Base-by-base conservation (phyloP, 2,888 invertebrate genomes). In the Sthenelais limicola region DNA sequence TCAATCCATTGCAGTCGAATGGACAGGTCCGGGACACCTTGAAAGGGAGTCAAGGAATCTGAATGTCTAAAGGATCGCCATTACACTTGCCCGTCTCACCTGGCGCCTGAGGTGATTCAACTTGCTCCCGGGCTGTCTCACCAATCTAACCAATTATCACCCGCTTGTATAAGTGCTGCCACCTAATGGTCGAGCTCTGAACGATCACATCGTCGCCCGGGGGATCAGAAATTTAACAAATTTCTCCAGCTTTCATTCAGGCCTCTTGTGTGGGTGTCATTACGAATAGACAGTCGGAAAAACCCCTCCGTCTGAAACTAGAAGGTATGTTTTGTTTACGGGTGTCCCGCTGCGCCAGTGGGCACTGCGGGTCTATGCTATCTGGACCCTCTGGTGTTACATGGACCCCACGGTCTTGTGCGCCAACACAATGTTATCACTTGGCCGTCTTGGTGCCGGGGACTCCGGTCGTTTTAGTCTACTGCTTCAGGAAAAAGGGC, bases 81-180 rank as follows among this genome's bases (percentile, higher is more conserved):
- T 56, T 56, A 56, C 26, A 43, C 43, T 18, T 43, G n/a, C n/a
- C 32, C 18, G 56, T 56, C 62, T 38, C 62, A 62, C 62, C 56
- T 62, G 62, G 62, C 62, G 62, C 62, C 62, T 21, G 62, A 1
- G 24, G 35, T 62, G 24, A 62, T 62, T 62, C 35, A 43, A 3
- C 62, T 21, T 12, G n/a, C 38, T 38, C 18, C 35, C 26, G n/a
- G n/a, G n/a, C 24, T 35, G 38, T 62, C 62, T 38, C 24, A n/a
- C n/a, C n/a, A n/a, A n/a, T n/a, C n/a, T n/a, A 35, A 24, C 62
- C 62, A 62, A 62, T 62, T 62, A 62, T 62, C 62, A 43, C 62
- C 62, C 38, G 43, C 62, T 62, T 62, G 62, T 62, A 62, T 62
- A 24, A 62, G 38, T 62, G 62, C 62, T 62, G 62, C 62, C 62